These are phyloP conservation scores for Argyrosomus japonicus DNA, from an alignment of 2,113 vertebrate genomes.

Conservation along the genomic window DNA sequence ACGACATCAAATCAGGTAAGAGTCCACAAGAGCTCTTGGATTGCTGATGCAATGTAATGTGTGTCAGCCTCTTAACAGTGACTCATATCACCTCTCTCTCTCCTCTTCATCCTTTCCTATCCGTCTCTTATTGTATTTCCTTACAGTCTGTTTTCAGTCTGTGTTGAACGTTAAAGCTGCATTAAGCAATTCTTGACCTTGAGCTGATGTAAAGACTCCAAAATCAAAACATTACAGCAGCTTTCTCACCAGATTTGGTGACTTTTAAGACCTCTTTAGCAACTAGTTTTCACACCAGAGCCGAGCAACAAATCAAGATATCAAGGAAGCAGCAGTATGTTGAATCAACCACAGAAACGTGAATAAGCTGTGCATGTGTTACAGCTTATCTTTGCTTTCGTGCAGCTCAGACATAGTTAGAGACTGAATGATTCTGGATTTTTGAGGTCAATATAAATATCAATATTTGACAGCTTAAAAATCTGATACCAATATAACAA, in stretches of 20 bases:
- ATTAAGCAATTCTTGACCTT: conserved; percentile 1
- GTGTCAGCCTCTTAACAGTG: conserved; percentile 12
- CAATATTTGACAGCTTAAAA: neutral
- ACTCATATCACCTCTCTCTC: neutral
- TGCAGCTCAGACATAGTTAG: neutral
- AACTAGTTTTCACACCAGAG: neutral
- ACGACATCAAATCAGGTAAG: neutral
- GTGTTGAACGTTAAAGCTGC: conserved; percentile 8
- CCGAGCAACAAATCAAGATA: neutral
- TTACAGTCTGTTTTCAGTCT: neutral
- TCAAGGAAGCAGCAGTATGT: neutral
- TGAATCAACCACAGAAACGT: no score
- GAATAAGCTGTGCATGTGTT: no score
- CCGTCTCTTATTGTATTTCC: neutral
- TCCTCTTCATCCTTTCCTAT: neutral
- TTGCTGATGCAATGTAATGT: neutral
- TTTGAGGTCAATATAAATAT: neutral
- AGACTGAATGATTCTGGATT: neutral
- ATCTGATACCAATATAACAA: no score
- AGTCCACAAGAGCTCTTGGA: neutral
- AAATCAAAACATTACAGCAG: neutral
- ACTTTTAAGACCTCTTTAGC: neutral
- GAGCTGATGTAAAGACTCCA: neutral
- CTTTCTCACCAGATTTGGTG: neutral
- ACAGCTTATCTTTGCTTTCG: neutral